Evolutionary conservation across 2,113 vertebrate genomes (phyloP), one percentile per base, ranked within the genome.

Genomic region (Malurus elegans): DNA sequence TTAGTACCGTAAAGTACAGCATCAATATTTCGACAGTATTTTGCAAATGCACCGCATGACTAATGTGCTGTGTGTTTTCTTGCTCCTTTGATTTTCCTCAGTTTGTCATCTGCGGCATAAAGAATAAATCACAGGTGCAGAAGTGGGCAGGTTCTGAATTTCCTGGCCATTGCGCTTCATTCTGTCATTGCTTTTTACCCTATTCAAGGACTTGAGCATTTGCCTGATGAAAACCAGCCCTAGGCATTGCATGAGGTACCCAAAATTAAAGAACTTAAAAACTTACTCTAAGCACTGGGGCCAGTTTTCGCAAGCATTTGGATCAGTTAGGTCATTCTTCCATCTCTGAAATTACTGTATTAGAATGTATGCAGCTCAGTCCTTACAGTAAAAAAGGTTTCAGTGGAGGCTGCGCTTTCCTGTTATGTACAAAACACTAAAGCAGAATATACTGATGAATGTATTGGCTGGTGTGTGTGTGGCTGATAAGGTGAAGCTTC

Each of bases 1-100:
- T 81, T 6, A 57, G 62, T 81, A 62, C 3, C 2, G 86, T 76
- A 15, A 79, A 66, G 60, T 50, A 53, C 15, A 19, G 19, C 75
- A 95, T 95, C 87, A 83, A 18, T 91, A 79, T 95, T 96, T 87
- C 85, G 88, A 6, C 14, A 76, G 54, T 42, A 56, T 82, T 95
- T 93, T 96, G 67, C 56, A 88, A 79, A 73, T 69, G 56, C 47
- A 70, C 34, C 12, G 3, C 74, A 61, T 90, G 66, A 76, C 66
- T 91, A 72, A 84, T 61, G 54, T 58, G 32, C 69, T 70, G 53
- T 79, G 36, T 75, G 42, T 95, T 82, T 92, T 85, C 62, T 56
- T 54, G 28, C 67, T 94, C 18, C 47, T 89, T 91, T 85, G 73
- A 60, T 94, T 93, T 90, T 91, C 69, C 60, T 73, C 61, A 42